These are phyloP conservation scores for Hycleus phaleratus DNA, from an alignment of 1,140 invertebrate genomes.

Conservation along the genomic window DNA sequence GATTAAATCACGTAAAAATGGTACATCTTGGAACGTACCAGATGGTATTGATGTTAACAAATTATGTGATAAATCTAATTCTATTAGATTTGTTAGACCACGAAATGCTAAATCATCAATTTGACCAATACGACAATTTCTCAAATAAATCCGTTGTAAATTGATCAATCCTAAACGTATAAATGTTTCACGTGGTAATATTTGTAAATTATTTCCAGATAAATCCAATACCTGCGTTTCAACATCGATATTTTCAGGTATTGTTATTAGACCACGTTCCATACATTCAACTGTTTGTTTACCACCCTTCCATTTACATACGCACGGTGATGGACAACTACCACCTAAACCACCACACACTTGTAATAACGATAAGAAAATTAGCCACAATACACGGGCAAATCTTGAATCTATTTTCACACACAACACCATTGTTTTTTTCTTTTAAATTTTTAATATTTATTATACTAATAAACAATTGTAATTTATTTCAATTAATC, in stretches of 20 bases:
- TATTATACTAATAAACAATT: too few species aligned
- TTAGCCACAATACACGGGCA: too few species aligned
- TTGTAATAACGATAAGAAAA: neutral
- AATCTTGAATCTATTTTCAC: too few species aligned
- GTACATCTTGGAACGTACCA: conserved; percentile 65
- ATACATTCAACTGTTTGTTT: conserved; percentile 86
- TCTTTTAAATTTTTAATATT: too few species aligned
- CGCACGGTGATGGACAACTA: conserved; percentile 68
- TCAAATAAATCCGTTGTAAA: conserved; percentile 75
- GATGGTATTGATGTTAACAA: conserved; percentile 68
- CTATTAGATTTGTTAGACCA: conserved; percentile 78
- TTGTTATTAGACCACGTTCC: conserved; percentile 67
- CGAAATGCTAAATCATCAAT: conserved; percentile 76
- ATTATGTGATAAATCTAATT: conserved; percentile 80
- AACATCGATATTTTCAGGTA: conserved; percentile 73
- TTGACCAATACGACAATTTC: conserved; percentile 71
- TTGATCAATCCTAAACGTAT: conserved; percentile 70
- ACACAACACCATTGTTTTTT: too few species aligned
- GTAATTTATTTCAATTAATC: too few species aligned
- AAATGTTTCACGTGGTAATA: conserved; percentile 73
- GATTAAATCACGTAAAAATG: conserved; percentile 71
- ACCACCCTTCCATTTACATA: conserved; percentile 87
- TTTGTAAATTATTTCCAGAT: conserved; percentile 77
- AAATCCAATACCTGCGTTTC: conserved; percentile 85
- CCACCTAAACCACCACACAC: conserved; percentile 33